Evolutionary conservation across 2,797 vertebrate genomes (phyloP), one percentile per base, ranked within the genome.

Genomic region (Salmo trutta): DNA sequence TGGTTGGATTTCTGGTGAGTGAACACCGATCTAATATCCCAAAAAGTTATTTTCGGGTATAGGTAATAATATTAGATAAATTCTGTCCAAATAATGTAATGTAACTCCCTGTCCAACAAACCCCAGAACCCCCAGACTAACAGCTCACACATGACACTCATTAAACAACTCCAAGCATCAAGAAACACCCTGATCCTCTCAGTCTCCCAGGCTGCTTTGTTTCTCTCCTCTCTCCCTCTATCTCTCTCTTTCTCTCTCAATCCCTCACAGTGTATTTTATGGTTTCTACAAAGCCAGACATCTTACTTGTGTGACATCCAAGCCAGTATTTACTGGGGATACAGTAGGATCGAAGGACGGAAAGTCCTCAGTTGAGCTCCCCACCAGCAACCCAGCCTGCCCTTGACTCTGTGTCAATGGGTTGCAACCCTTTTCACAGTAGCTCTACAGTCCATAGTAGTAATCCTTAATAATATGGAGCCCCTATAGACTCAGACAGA

Each of bases 81-180:
- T 47, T 47, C 41, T 12, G 41, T 12, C 8, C 41, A 47, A 47
- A 47, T 47, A 47, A 47, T 47, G 51, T 52, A 52, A 59, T 1
- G 3, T 36, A 54, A 71, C 87, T 89, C 81, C 83, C 41, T 89
- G 81, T 89, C 76, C 82, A 76, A 66, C 69, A 88, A 82, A 84
- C 68, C 79, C 80, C 54, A 59, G 41, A 10, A 47, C 41, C 41
- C 10, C 41, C 41, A 47, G 2, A 21, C 70, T 90, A 90, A 90
- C 89, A 79, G 82, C 82, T 87, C 80, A 80, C 90, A 91, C 84
- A 87, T 91, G 89, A 79, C 77, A 80, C 77, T 83, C 79, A 85
- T 84, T 87, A 74, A 82, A 56, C 71, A 71, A 64, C 1, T 12
- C 4, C 24, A 27, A 29, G 24, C 24, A 15, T 65, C 14, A 29